phyloP scores from a whole-genome alignment of 2,888 invertebrate genomes.

The Magallana nippona region DNA sequence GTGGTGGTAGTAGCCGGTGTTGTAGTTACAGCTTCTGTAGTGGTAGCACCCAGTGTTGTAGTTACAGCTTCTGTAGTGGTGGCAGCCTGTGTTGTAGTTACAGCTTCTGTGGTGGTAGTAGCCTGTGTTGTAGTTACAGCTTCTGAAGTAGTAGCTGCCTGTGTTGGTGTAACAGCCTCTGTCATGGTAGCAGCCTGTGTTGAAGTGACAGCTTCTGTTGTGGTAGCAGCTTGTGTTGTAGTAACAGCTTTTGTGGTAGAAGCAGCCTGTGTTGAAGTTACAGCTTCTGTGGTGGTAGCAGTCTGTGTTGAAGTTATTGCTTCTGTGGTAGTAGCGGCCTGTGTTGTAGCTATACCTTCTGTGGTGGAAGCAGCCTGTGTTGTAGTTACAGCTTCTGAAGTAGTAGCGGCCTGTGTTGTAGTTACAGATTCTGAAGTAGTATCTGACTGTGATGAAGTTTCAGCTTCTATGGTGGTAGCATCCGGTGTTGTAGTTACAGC shows the following conservation, averaged over 20 bases:
- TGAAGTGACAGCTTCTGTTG: background rate
- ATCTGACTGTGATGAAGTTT: background rate
- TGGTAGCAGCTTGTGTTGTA: background rate
- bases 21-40: background rate
- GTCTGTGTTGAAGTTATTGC: background rate
- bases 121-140: background rate
- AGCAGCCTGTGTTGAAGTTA: background rate
- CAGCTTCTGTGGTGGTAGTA: slow-evolving; percentile 11
- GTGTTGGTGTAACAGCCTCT: background rate
- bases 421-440: background rate
- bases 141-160: background rate
- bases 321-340: background rate
- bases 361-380: background rate
- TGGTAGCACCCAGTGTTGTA: background rate
- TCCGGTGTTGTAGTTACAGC: background rate
- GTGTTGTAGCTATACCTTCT: background rate
- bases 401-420: background rate
- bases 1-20: background rate
- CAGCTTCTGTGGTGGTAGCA: background rate
- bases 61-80: background rate
- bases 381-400: background rate
- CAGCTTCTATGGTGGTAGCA: background rate
- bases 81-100: background rate
- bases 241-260: background rate
- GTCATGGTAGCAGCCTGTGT: background rate